Evolutionary conservation across 1,140 invertebrate genomes (phyloP).

Genomic region (Meloidogyne floridensis): DNA sequence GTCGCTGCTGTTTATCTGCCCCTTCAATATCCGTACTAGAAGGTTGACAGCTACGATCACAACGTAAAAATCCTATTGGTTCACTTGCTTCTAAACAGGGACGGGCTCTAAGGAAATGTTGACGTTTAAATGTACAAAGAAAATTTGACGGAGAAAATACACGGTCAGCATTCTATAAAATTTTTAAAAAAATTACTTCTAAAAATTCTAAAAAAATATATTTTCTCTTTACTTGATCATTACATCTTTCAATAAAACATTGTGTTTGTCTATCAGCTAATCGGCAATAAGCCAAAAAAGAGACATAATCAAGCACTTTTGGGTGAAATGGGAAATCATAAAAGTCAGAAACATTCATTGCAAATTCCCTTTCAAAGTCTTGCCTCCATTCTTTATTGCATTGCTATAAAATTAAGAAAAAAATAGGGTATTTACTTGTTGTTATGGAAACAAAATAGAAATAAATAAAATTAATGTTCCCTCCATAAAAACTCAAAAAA

Average conservation of each 20-base stretch:
- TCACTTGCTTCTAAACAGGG: slow-evolving; percentile 61
- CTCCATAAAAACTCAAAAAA: neutral
- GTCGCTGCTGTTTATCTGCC: neutral
- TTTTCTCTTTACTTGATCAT: slow-evolving; percentile 49
- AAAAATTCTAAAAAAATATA: neutral
- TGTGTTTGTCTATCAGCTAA: slow-evolving; percentile 60
- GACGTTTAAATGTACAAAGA: slow-evolving; percentile 61
- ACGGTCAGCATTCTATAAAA: slow-evolving; percentile 57
- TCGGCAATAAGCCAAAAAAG: slow-evolving; percentile 57
- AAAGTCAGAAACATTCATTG: slow-evolving; percentile 58
- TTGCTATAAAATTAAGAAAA: slow-evolving; percentile 40
- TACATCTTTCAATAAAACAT: slow-evolving; percentile 61
- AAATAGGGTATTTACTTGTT: neutral
- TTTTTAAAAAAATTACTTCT: neutral
- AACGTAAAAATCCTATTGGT: slow-evolving; percentile 63
- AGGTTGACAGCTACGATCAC: slow-evolving; percentile 60
- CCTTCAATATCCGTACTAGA: neutral
- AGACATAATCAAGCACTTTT: slow-evolving; percentile 53
- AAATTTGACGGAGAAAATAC: slow-evolving; percentile 65
- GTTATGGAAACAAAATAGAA: slow-evolving; percentile 11
- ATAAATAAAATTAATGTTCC: neutral
- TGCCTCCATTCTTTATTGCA: slow-evolving; percentile 59
- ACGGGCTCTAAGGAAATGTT: slow-evolving; percentile 47
- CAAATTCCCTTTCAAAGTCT: slow-evolving; percentile 55
- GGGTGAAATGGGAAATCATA: slow-evolving; percentile 65